Percentiles rank a stretch among this genome's conserved stretches.
phyloP scores from a whole-genome alignment of 2,797 vertebrate species.

The Bovichtus variegatus region DNA sequence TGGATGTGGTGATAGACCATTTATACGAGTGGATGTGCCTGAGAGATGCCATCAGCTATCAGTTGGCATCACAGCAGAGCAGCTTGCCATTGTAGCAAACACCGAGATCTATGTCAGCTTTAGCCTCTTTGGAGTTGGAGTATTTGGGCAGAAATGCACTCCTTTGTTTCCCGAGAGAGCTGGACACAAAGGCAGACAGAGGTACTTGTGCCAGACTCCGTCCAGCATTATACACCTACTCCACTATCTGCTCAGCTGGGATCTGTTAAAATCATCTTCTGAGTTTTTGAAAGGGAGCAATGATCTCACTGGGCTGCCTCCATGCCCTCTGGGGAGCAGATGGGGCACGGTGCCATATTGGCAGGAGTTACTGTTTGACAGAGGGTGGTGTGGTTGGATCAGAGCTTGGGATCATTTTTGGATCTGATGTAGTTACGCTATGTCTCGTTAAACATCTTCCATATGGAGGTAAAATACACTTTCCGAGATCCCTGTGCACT shows the following conservation, averaged over 20 bases:
- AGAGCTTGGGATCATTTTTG: background rate
- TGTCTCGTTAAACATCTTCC: slow-evolving; percentile 3
- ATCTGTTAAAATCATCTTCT: slow-evolving; percentile 53
- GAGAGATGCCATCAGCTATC: slow-evolving; percentile 50
- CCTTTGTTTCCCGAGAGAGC: slow-evolving; percentile 50
- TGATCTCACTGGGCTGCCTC: background rate
- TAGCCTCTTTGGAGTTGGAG: slow-evolving; percentile 47
- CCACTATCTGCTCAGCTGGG: slow-evolving; percentile 39
- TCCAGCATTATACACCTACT: slow-evolving; percentile 50
- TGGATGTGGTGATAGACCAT: slow-evolving; percentile 49
- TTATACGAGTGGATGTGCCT: slow-evolving; percentile 46
- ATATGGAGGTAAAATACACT: background rate
- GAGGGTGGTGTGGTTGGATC: slow-evolving; percentile 1
- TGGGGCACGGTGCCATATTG: slow-evolving; percentile 6
- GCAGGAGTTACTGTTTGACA: slow-evolving; percentile 35
- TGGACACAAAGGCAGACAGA: slow-evolving; percentile 48
- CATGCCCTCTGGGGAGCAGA: slow-evolving; percentile 1
- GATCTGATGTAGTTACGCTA: slow-evolving; percentile 8
- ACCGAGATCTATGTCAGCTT: slow-evolving; percentile 62
- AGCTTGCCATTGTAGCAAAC: slow-evolving; percentile 63
- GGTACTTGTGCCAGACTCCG: slow-evolving; percentile 41
- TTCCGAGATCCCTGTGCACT: background rate
- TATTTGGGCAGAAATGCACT: slow-evolving; percentile 50
- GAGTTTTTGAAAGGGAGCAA: slow-evolving; percentile 1
- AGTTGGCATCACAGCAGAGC: slow-evolving; percentile 56